Percentiles rank a stretch among this genome's conserved stretches.
Conservation (phyloP, 1,140 invertebrate genomes). For the Anthonomus grandis region DNA sequence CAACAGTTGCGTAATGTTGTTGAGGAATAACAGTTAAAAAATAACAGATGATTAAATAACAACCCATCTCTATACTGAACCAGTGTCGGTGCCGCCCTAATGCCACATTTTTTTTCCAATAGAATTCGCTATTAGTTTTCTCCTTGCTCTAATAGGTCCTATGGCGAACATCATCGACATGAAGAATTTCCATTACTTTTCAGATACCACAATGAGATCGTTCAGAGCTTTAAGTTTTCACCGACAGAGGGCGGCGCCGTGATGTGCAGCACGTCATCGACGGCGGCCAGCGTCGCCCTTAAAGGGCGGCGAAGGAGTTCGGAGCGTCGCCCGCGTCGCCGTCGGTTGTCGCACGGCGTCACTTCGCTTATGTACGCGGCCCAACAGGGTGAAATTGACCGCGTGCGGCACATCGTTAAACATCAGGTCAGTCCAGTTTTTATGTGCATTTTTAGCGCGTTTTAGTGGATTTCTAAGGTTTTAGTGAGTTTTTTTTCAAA, state of each 20-base stretch:
- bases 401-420: constrained; percentile 47
- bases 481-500: too few species aligned
- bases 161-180: too few species aligned
- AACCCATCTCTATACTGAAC: too few species aligned
- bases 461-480: background rate
- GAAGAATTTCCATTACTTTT: too few species aligned
- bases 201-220: constrained; percentile 8
- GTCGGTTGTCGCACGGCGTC: constrained; percentile 29
- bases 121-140: too few species aligned
- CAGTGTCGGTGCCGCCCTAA: too few species aligned
- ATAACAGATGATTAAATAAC: too few species aligned
- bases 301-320: constrained; percentile 1
- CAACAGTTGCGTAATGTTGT: too few species aligned
- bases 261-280: constrained; percentile 19
- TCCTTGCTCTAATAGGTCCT: too few species aligned
- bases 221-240: background rate
- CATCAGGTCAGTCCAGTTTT: constrained; percentile 42
- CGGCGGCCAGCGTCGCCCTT: background rate
- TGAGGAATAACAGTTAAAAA: too few species aligned
- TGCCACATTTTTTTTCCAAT: too few species aligned
- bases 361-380: constrained; percentile 85
- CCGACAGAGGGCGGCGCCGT: constrained; percentile 9
- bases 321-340: constrained; percentile 20
- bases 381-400: constrained; percentile 67
- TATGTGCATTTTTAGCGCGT: too few species aligned